phyloP scores from a whole-genome alignment of 2,113 vertebrate species.

The Ahaetulla prasina region DNA sequence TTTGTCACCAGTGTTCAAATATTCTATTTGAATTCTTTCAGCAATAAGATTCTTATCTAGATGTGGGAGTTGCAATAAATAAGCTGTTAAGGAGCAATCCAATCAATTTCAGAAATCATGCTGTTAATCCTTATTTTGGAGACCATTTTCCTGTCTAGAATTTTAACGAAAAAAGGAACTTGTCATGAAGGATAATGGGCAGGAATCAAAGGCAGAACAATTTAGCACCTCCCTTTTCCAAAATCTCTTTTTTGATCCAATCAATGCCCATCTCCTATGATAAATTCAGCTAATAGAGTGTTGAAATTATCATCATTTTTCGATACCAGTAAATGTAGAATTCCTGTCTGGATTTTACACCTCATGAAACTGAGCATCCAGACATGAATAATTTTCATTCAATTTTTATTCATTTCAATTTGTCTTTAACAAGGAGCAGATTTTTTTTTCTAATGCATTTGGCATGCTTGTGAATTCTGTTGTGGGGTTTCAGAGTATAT shows the following conservation, averaged over 20 bases:
- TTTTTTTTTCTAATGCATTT: constrained; percentile 48
- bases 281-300: neutral
- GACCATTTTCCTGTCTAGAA: neutral
- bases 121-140: neutral
- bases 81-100: neutral
- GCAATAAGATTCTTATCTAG: neutral
- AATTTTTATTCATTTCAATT: constrained; percentile 54
- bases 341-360: neutral
- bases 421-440: constrained; percentile 31
- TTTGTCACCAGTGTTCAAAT: neutral
- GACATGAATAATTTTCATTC: neutral
- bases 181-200: neutral
- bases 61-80: neutral
- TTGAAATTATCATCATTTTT: neutral
- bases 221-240: neutral
- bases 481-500: constrained; percentile 56
- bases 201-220: neutral
- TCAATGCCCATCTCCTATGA: neutral
- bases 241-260: neutral
- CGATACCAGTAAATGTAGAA: neutral
- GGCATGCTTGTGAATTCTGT: constrained; percentile 50
- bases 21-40: neutral
- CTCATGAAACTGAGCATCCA: neutral
- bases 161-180: neutral
- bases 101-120: neutral